Evolutionary conservation across 2,888 invertebrate species (phyloP).

Genomic region (Melipona bicolor): DNA sequence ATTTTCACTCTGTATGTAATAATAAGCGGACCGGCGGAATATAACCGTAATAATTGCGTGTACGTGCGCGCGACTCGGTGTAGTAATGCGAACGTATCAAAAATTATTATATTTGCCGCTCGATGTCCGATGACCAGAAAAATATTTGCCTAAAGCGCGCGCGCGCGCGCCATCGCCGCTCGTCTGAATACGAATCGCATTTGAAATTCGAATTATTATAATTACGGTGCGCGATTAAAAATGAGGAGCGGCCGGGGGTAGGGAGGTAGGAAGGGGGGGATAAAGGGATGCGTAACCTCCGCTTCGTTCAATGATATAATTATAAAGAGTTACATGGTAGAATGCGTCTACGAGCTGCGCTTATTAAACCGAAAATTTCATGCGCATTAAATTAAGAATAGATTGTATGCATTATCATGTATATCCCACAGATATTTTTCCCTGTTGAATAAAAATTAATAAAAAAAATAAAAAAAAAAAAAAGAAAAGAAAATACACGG

Average conservation of each 20-base stretch:
- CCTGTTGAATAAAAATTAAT: conserved; percentile 15
- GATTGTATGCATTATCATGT: conserved; percentile 34
- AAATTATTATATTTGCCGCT: conserved; percentile 53
- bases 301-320: conserved; percentile 49
- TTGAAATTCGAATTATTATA: conserved; percentile 64
- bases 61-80: conserved; percentile 27
- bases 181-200: conserved; percentile 39
- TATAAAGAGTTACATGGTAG: conserved; percentile 58
- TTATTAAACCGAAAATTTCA: conserved; percentile 48
- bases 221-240: conserved; percentile 51
- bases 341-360: conserved; percentile 43
- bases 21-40: conserved; percentile 46
- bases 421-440: conserved; percentile 1
- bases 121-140: conserved; percentile 55
- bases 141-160: conserved; percentile 53
- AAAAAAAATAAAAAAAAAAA: not conserved
- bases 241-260: not conserved
- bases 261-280: not conserved
- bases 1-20: conserved; percentile 52
- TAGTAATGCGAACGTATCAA: conserved; percentile 49
- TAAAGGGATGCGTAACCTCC: conserved; percentile 12
- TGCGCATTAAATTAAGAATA: conserved; percentile 53
- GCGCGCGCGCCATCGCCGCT: not conserved
- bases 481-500: too few relatives aligned
- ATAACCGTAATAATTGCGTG: conserved; percentile 50